These are phyloP conservation scores for Dryas iulia DNA, from an alignment of 1,140 invertebrate genomes.

Conservation along the genomic window DNA sequence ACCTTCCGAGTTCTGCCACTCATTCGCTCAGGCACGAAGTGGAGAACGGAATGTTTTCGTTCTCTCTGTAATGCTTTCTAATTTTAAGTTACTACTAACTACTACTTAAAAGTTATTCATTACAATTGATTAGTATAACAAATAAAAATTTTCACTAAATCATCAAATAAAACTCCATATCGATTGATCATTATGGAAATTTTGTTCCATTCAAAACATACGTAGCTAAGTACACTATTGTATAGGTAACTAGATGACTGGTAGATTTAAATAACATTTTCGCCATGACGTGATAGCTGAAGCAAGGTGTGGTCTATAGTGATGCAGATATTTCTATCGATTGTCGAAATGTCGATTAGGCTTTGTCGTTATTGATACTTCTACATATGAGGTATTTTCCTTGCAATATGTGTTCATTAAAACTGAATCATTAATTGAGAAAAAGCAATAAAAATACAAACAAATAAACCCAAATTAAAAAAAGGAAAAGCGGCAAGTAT, in stretches of 20 bases:
- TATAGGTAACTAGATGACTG: conserved; percentile 50
- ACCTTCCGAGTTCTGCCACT: too few species aligned
- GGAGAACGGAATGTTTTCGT: too few species aligned
- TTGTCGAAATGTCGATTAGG: background rate
- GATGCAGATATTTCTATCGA: conserved; percentile 3
- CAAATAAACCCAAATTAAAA: too few species aligned
- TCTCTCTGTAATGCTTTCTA: too few species aligned
- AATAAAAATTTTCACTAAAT: too few species aligned
- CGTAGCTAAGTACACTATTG: background rate
- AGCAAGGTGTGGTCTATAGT: conserved; percentile 62
- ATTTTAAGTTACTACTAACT: too few species aligned
- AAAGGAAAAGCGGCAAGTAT: too few species aligned
- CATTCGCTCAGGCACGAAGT: too few species aligned
- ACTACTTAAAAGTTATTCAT: too few species aligned
- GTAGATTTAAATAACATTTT: conserved; percentile 65
- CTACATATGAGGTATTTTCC: background rate
- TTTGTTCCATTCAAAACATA: background rate
- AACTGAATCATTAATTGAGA: background rate
- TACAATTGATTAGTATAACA: too few species aligned
- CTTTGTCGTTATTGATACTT: background rate
- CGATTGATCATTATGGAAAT: background rate
- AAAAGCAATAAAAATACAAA: too few species aligned
- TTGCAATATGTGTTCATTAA: background rate
- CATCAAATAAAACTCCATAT: background rate
- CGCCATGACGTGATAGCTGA: conserved; percentile 57